phyloP scores from a whole-genome alignment of 2,113 vertebrate species.

The Rousettus leschenaultii region DNA sequence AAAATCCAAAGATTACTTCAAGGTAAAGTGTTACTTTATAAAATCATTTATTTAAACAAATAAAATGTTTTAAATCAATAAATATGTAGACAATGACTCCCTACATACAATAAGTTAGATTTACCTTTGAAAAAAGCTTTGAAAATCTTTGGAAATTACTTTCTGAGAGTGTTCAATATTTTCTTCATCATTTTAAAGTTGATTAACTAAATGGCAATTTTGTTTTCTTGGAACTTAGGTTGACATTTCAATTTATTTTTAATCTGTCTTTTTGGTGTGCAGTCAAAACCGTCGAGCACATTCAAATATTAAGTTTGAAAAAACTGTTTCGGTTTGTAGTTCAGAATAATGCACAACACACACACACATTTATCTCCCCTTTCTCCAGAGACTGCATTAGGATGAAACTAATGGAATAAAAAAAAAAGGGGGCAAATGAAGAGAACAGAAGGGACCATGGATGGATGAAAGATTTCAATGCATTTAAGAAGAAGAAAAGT shows the following conservation, averaged over 20 bases:
- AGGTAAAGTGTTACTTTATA: neutral
- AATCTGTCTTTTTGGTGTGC: neutral
- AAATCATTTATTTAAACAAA: neutral
- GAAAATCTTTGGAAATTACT: slow-evolving; percentile 20
- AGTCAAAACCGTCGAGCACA: neutral
- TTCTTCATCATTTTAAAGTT: slow-evolving; percentile 33
- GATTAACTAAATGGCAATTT: slow-evolving; percentile 39
- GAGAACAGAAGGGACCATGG: neutral
- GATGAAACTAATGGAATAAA: neutral
- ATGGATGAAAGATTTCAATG: neutral
- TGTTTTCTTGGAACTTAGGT: slow-evolving; percentile 39
- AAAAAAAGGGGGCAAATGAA: neutral
- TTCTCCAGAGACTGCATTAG: neutral
- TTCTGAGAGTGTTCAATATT: neutral
- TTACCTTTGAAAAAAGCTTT: neutral
- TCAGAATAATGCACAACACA: neutral
- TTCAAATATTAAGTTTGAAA: slow-evolving; percentile 31
- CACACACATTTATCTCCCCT: neutral
- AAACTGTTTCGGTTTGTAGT: neutral
- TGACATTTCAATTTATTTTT: slow-evolving; percentile 57
- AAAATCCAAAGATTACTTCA: neutral
- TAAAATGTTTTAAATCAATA: neutral
- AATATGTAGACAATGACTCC: neutral
- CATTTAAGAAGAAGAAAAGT: neutral
- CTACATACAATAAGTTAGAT: neutral